Base-by-base conservation (phyloP, 53 echinoderm and acorn worm genomes). In the Echinarachnius parma region DNA sequence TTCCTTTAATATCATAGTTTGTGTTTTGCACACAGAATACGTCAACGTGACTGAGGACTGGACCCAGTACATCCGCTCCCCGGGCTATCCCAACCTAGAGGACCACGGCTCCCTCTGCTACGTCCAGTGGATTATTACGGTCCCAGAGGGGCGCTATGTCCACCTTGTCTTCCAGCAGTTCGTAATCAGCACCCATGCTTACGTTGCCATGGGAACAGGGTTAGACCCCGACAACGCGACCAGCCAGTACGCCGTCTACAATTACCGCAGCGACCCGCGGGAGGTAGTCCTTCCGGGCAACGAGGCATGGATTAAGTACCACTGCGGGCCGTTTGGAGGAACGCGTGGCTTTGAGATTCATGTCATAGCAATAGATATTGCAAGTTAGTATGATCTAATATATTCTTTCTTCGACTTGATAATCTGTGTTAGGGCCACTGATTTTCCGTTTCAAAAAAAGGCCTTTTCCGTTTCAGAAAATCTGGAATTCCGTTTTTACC, bases 71-170 rank as follows among this genome's bases (percentile, higher is more conserved):
- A 68, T 68, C 34, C 50, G 21, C 1, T 68, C 68, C 21, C 74
- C 74, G 1, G 57, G 56, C 45, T 72, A 72, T 19, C 74, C 74
- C 0, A 32, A 37, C 3, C 4, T 21, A 2, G 9, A 7, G 1
- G 21, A 28, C 8, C 69, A 69, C 24, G 69, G 37, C 13, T 52
- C 69, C 3, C 69, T 50, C 8, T 69, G 69, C 53, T 69, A 69
- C 20, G 31, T 32, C 20, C 48, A 50, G 31, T 69, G 69, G 69
- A 49, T 69, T 5, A 26, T 69, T 37, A 69, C 52, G 4, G 50
- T 69, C 16, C 69, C 69, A 3, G 50, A 49, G 1, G 69, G 69
- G 10, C 37, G 33, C 4, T 34, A 22, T 16, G 13, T 69, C 16
- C 69, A 69, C 21, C 13, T 69, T 9, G 1, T 21, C 21, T 52